Conservation (phyloP, 1,140 invertebrate species). For the Drosophila lini region DNA sequence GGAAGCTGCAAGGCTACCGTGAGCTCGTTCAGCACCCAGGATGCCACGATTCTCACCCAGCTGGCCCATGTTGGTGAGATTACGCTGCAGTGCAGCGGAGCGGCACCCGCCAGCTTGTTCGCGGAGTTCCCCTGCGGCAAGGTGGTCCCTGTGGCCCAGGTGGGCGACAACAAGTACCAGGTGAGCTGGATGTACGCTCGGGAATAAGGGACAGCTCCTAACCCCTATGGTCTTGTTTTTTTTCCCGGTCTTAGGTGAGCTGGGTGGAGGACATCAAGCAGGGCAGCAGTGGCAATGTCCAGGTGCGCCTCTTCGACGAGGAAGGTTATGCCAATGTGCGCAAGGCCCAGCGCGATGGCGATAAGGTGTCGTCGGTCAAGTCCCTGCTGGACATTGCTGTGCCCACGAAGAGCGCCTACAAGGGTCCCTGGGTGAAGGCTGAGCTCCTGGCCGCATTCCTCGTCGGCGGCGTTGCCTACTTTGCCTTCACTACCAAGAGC, state of each 20-base stretch:
- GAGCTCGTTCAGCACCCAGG: slow-evolving; percentile 93
- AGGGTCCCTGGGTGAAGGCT: slow-evolving; percentile 95
- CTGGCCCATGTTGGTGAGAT: slow-evolving; percentile 93
- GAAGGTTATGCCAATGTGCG: slow-evolving; percentile 94
- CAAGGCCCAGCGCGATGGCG: slow-evolving; percentile 89
- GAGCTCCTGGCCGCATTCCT: slow-evolving; percentile 94
- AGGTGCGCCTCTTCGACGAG: slow-evolving; percentile 94
- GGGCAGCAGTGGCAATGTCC: slow-evolving; percentile 91
- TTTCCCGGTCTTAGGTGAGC: slow-evolving; percentile 88
- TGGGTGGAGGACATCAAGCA: slow-evolving; percentile 95
- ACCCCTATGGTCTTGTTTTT: neutral
- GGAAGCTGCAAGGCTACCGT: slow-evolving; percentile 88
- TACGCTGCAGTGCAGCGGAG: slow-evolving; percentile 88
- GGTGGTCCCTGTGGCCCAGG: slow-evolving; percentile 91
- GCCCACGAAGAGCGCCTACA: slow-evolving; percentile 94
- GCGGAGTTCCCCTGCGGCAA: slow-evolving; percentile 92
- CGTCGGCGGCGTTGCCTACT: slow-evolving; percentile 92
- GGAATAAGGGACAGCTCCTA: neutral
- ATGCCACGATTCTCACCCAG: slow-evolving; percentile 94
- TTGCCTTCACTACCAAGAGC: slow-evolving; percentile 93
- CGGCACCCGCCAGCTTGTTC: slow-evolving; percentile 89
- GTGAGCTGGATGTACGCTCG: slow-evolving; percentile 26
- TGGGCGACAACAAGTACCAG: slow-evolving; percentile 86
- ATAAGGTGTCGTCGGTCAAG: slow-evolving; percentile 88
- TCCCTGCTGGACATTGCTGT: slow-evolving; percentile 91